Evolutionary conservation across 1,140 invertebrate genomes (phyloP), one percentile per base, ranked within the genome.

Genomic region (Macrotrachela quadricornifera): DNA sequence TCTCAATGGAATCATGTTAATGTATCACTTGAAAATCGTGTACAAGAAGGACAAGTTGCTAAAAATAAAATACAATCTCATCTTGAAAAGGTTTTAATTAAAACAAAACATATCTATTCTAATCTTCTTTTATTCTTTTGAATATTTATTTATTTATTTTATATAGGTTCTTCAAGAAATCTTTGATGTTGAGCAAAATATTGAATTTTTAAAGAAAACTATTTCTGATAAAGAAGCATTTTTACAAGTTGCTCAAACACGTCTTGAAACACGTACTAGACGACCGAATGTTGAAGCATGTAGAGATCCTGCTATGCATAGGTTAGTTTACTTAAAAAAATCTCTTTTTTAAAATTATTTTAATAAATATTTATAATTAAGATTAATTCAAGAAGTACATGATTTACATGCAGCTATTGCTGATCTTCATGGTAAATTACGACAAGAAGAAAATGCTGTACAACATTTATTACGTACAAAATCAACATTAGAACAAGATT

Each of bases 261-360:
- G 85, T 18, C 74, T 90, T 45, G 83, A 88, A 67, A 80, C 82
- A 12, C 73, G 85, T 53, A 79, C 78, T 14, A 81, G 84, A 68
- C 71, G 85, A 15, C 81, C 82, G 36, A 81, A 85, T 60, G 74
- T 90, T 1, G 87, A 94, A 71, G 71, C 86, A 45, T 91, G 86
- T 70, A 74, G 83, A 59, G 85, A 88, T 70, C 76, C 77, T 54
- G 81, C 81, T 21, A 82, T 87, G 58, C 73, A 78, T 58, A 80
- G 81, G 81, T 84, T 60, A 56, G 57, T 48, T 48, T 30, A 3
- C 44, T 15, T 12, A 18, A n/a, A 11, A 17, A 8, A 18, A 16
- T 49, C 13, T 15, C 6, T 11, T 50, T n/a, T n/a, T n/a, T n/a
- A n/a, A n/a, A n/a, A n/a, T n/a, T n/a, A n/a, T n/a, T 17, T 45